Evolutionary conservation across 1,140 invertebrate genomes (phyloP).

Genomic region (Pogonomyrmex californicus): DNA sequence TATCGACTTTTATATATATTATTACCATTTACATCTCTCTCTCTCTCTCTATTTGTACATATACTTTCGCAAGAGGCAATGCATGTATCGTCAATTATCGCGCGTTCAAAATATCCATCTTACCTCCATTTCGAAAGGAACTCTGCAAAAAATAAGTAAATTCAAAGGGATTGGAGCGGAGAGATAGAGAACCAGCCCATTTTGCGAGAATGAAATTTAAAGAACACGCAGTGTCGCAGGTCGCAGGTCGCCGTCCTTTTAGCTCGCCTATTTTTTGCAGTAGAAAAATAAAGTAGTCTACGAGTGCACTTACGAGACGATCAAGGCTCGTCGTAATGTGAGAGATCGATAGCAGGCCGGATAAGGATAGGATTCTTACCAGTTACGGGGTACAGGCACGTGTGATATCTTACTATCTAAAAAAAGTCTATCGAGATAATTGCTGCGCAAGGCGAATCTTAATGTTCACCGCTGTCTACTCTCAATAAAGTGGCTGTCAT

Average conservation of each 20-base stretch:
- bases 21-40: slow-evolving; percentile 19
- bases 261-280: slow-evolving; percentile 59
- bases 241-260: slow-evolving; percentile 43
- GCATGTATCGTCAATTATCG: slow-evolving; percentile 60
- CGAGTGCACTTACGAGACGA: slow-evolving; percentile 55
- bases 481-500: slow-evolving; percentile 64
- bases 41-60: background rate
- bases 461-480: slow-evolving; percentile 64
- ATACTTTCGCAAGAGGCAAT: slow-evolving; percentile 50
- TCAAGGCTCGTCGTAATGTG: slow-evolving; percentile 46
- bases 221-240: slow-evolving; percentile 21
- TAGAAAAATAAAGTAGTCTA: slow-evolving; percentile 53
- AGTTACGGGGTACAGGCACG: slow-evolving; percentile 46
- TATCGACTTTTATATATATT: slow-evolving; percentile 44
- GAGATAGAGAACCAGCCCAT: background rate
- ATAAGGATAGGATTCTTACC: slow-evolving; percentile 53
- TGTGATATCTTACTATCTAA: slow-evolving; percentile 64
- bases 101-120: slow-evolving; percentile 43
- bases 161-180: slow-evolving; percentile 32
- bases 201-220: slow-evolving; percentile 20
- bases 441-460: slow-evolving; percentile 56
- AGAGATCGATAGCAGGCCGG: slow-evolving; percentile 43
- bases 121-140: slow-evolving; percentile 39
- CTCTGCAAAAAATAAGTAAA: slow-evolving; percentile 59
- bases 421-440: slow-evolving; percentile 44